A percentile compares a stretch with the other conserved stretches of the same genome.
These are phyloP conservation scores for Machimus atricapillus DNA, from an alignment of 2,888 invertebrate species.

Conservation along the genomic window DNA sequence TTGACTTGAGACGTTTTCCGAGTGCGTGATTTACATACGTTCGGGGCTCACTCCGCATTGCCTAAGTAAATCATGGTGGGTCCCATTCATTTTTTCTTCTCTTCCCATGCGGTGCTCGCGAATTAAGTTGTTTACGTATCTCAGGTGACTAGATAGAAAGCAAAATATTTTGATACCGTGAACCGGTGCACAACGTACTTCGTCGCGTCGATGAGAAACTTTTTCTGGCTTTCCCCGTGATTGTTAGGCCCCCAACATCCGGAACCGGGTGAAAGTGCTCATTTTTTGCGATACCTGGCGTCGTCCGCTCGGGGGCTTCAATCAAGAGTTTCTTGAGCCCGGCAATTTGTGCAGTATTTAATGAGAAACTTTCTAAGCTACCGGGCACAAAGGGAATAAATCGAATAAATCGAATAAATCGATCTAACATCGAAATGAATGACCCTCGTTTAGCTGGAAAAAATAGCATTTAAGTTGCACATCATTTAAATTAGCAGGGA, in stretches of 20 bases:
- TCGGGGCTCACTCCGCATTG: not conserved
- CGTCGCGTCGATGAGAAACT: not conserved
- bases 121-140: not conserved
- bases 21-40: not conserved
- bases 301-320: not conserved
- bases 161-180: not conserved
- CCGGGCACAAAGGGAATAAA: not conserved
- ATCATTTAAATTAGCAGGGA: not conserved
- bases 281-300: not conserved
- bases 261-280: conserved; percentile 9
- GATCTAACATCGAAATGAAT: not conserved
- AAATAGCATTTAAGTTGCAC: not conserved
- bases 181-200: not conserved
- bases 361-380: not conserved
- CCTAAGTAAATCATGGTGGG: not conserved
- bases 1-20: not conserved
- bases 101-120: not conserved
- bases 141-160: not conserved
- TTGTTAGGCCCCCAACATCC: not conserved
- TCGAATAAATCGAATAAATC: not conserved
- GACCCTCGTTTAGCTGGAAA: not conserved
- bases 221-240: conserved; percentile 8
- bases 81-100: not conserved
- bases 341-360: not conserved
- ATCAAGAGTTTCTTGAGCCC: not conserved